Evolutionary conservation across 2,888 invertebrate genomes (phyloP), one percentile per base, ranked within the genome.

Genomic region (Octonoba sinensis): DNA sequence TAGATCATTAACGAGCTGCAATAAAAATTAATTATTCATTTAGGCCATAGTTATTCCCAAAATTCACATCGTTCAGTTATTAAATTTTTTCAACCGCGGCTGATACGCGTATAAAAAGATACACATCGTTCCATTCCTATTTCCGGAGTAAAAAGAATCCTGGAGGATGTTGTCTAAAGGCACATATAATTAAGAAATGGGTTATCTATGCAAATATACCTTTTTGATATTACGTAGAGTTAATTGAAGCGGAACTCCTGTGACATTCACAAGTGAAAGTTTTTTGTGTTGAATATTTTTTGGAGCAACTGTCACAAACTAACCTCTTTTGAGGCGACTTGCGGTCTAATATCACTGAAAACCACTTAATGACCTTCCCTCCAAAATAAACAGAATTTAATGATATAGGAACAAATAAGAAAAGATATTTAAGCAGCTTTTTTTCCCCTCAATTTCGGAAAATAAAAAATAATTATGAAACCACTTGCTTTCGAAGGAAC

Each of bases 281-380:
- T 75, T 75, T 75, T 75, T 59, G 27, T 13, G 27, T 20, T 16
- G 59, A 36, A 36, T 11, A 36, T 36, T 36, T 36, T 36, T 36
- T 36, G 36, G 36, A 36, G 36, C 36, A 36, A 36, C 36, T 36
- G 36, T 36, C 36, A 36, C 36, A 36, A 36, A 36, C 36, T 36
- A 8, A 36, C 6, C 36, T 20, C 72, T 57, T 59, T 20, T 46
- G 72, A 56, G 72, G 72, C 54, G 22, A 60, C 36, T 79, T 79
- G 78, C 47, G 78, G 78, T 79, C 71, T 79, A 72, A 71, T 79
- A 79, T 79, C 78, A 79, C 78, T 66, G 78, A 72, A 79, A 79
- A 64, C 66, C 78, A 79, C 66, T 79, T 79, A 79, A 79, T 49
- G 78, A 71, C 65, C 60, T 65, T 51, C 18, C 62, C 24, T 27